phyloP scores from a whole-genome alignment of 2,888 invertebrate species.

The Phyllotreta striolata region DNA sequence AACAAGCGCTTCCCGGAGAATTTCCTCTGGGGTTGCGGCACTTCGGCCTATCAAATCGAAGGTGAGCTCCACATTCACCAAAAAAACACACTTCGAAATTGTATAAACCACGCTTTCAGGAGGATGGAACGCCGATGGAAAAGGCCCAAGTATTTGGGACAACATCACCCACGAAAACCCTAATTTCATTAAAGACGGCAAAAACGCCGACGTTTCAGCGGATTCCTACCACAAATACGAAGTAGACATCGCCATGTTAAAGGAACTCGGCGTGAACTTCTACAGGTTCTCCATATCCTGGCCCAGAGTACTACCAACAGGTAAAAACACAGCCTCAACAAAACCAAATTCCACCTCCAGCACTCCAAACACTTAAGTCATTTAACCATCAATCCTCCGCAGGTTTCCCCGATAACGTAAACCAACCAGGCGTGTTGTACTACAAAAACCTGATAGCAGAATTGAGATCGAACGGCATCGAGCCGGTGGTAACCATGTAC shows the following conservation, averaged over 20 bases:
- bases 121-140: slow-evolving; percentile 54
- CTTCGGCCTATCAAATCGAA: slow-evolving; percentile 64
- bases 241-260: slow-evolving; percentile 70
- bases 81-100: not conserved
- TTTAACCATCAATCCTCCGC: no score
- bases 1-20: slow-evolving; percentile 42
- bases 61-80: slow-evolving; percentile 46
- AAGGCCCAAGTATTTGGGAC: slow-evolving; percentile 45
- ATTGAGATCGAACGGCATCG: slow-evolving; percentile 23
- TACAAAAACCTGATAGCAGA: slow-evolving; percentile 28
- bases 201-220: slow-evolving; percentile 72
- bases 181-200: slow-evolving; percentile 64
- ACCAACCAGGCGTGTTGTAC: slow-evolving; percentile 23
- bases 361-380: no score
- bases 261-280: slow-evolving; percentile 68
- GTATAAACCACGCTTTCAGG: slow-evolving; percentile 41
- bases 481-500: slow-evolving; percentile 26
- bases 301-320: slow-evolving; percentile 77
- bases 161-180: slow-evolving; percentile 59
- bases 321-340: no score
- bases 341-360: no score
- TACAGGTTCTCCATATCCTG: slow-evolving; percentile 81
- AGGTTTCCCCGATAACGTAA: slow-evolving; percentile 24
- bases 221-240: slow-evolving; percentile 74
- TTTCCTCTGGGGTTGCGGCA: slow-evolving; percentile 56